A percentile compares a stretch with the other conserved stretches of the same genome.
Evolutionary conservation across 1,140 invertebrate species (phyloP).

Genomic region (Dryas iulia): DNA sequence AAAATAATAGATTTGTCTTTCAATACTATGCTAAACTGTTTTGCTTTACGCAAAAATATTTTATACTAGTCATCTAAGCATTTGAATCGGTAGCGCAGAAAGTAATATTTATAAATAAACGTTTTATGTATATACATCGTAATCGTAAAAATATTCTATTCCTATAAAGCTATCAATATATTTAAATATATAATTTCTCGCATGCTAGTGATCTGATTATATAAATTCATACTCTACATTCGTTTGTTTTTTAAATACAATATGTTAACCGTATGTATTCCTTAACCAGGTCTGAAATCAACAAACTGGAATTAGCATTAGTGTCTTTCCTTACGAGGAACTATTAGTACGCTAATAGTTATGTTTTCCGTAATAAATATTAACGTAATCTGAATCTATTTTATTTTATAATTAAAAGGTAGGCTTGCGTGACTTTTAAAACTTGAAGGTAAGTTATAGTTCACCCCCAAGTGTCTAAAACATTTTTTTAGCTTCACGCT

Average conservation of each 20-base stretch:
- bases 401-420: no score
- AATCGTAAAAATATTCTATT: not conserved
- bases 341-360: no score
- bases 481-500: no score
- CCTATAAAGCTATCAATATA: not conserved
- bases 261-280: not conserved
- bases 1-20: constrained; percentile 42
- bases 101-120: constrained; percentile 66
- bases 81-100: constrained; percentile 59
- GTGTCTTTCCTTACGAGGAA: no score
- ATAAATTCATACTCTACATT: not conserved
- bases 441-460: no score
- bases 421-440: no score
- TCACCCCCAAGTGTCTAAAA: no score
- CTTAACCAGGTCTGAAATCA: no score
- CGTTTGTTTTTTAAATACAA: not conserved
- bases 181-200: not conserved
- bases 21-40: constrained; percentile 59
- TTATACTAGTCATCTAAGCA: constrained; percentile 64
- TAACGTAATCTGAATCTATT: no score
- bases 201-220: not conserved
- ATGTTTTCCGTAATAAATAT: no score
- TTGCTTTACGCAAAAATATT: constrained; percentile 46
- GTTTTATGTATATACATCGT: constrained; percentile 34
- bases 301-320: no score